Evolutionary conservation across 2,888 invertebrate genomes (phyloP).

Genomic region (Eilema sororculum): DNA sequence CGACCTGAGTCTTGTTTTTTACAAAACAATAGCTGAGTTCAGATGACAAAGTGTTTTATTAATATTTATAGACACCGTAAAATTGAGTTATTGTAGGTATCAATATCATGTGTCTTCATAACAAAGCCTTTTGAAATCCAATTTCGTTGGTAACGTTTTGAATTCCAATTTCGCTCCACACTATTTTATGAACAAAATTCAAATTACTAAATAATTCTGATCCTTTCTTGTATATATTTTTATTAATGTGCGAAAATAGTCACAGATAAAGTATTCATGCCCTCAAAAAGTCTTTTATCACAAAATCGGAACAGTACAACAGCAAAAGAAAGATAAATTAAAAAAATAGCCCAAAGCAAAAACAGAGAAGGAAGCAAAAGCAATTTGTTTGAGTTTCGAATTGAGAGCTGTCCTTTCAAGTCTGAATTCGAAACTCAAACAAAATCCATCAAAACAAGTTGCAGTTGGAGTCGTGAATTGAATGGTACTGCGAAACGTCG

Average conservation of each 20-base stretch:
- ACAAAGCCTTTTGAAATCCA: no score
- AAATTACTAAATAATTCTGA: no score
- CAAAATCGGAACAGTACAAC: no score
- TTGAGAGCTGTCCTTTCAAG: background rate
- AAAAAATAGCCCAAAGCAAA: background rate
- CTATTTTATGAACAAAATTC: no score
- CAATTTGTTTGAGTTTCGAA: background rate
- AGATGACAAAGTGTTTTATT: slow-evolving; percentile 17
- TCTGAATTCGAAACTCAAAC: slow-evolving; percentile 5
- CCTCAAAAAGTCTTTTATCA: no score
- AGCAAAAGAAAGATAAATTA: no score
- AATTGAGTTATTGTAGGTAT: slow-evolving; percentile 10
- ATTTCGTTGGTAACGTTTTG: background rate
- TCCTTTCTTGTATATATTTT: no score
- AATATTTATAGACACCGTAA: slow-evolving; percentile 19
- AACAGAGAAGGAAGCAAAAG: background rate
- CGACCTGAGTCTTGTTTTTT: slow-evolving; percentile 10
- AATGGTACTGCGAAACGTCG: slow-evolving; percentile 36
- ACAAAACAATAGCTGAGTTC: slow-evolving; percentile 14
- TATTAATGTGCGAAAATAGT: no score
- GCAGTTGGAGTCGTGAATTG: slow-evolving; percentile 23
- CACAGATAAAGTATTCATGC: no score
- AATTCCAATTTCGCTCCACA: no score
- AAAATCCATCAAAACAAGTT: slow-evolving; percentile 11
- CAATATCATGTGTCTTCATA: background rate